Base-by-base conservation (phyloP, 2,113 vertebrate genomes). In the Oreochromis tanganicae region DNA sequence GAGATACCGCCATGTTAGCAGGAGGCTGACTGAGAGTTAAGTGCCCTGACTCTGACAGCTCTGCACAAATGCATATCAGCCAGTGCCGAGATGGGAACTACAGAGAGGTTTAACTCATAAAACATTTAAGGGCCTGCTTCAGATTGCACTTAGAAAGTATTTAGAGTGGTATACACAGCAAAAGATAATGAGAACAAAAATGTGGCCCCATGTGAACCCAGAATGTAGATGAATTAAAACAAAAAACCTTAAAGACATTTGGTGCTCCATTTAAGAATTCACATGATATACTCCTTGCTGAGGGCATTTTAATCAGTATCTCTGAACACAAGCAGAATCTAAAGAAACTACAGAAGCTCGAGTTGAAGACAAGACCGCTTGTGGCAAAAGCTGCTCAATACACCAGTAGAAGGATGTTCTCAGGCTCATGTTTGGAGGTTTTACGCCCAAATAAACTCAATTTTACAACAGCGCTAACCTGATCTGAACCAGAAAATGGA, bases 401-500 rank as follows among this genome's bases (percentile, higher is more conserved):
- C 27, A 75, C 55, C 43, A 52, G 88, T 82, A 46, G 78, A 85
- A 82, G 89, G 89, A 85, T 80, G 91, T 81, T 90, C 89, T 78
- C 29, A 7, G 56, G 82, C 92, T 93, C 87, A 75, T 93, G 93
- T 94, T 93, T 89, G 84, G 88, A 91, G 86, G 87, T 91, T 94
- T 95, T 91, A 95, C 90, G 92, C 91, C 93, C 91, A 95, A 93
- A 95, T 91, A 84, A 91, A 94, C 92, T 88, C 91, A 93, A 95
- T 94, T 93, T 94, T 92, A 94, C 84, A 87, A 92, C 86, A 85
- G 88, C 81, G 66, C 94, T 92, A 92, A 93, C 93, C 92, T 91
- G 95, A 95, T 93, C 90, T 95, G 90, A 95, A 93, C 85, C 93
- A 94, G 93, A 95, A 95, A 94, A 95, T 93, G 93, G 94, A 94